These are phyloP conservation scores for Pelosia muscerda DNA, from an alignment of 2,888 invertebrate genomes.

Conservation along the genomic window DNA sequence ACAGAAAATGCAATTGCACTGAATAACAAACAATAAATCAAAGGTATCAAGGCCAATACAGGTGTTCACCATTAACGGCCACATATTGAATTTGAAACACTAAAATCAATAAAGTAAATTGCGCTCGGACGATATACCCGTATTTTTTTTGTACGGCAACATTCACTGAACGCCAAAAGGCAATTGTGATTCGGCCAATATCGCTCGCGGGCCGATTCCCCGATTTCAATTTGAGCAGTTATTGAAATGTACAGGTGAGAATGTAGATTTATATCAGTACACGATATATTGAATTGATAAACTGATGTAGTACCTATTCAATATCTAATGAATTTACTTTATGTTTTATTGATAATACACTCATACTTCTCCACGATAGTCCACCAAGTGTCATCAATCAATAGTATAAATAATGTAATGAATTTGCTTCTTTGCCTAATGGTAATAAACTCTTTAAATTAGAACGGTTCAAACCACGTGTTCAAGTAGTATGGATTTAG, in stretches of 20 bases:
- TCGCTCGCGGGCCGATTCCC: conserved; percentile 49
- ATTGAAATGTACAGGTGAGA: conserved; percentile 44
- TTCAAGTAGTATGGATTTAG: too few relatives aligned
- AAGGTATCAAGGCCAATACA: conserved; percentile 21
- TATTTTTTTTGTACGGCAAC: conserved; percentile 30
- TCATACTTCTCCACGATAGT: too few relatives aligned
- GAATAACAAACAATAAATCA: conserved; percentile 29
- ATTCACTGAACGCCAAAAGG: conserved; percentile 47
- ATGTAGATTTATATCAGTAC: conserved; percentile 7
- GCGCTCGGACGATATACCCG: conserved; percentile 18
- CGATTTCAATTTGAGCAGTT: conserved; percentile 58
- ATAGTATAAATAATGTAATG: too few relatives aligned
- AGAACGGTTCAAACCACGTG: too few relatives aligned
- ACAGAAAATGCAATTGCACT: neutral
- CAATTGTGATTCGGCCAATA: conserved; percentile 63
- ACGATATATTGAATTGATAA: neutral
- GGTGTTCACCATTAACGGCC: conserved; percentile 24
- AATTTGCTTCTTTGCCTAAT: too few relatives aligned
- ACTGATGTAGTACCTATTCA: neutral
- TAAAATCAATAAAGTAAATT: conserved; percentile 44
- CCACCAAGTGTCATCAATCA: too few relatives aligned
- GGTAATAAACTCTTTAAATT: neutral
- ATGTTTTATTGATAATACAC: too few relatives aligned
- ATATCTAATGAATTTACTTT: neutral
- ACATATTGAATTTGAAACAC: conserved; percentile 32